Conservation (phyloP, 2,888 invertebrate genomes). For the Atrina japonica region DNA sequence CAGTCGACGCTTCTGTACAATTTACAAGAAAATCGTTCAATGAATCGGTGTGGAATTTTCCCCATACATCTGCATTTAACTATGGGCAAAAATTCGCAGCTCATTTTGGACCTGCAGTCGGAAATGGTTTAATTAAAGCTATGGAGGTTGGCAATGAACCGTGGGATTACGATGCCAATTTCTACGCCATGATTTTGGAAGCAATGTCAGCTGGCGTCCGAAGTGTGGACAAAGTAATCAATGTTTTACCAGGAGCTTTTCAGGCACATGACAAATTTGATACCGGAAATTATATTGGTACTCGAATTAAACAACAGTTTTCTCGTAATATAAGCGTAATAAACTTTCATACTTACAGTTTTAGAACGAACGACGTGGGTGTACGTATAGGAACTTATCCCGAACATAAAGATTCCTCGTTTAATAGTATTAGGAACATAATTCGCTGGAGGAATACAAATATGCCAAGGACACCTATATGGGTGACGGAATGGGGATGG, state of each 20-base stretch:
- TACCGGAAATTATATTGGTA: slow-evolving; percentile 63
- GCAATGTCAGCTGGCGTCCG: slow-evolving; percentile 62
- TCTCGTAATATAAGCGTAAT: slow-evolving; percentile 55
- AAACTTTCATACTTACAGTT: slow-evolving; percentile 66
- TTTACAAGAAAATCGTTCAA: slow-evolving; percentile 58
- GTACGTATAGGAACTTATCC: slow-evolving; percentile 58
- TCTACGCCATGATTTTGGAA: slow-evolving; percentile 58
- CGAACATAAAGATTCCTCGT: slow-evolving; percentile 59
- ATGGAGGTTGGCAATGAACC: slow-evolving; percentile 69
- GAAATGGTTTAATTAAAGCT: slow-evolving; percentile 57
- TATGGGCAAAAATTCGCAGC: slow-evolving; percentile 61
- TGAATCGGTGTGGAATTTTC: slow-evolving; percentile 55
- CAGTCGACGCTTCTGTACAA: slow-evolving; percentile 62
- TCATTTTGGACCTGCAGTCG: slow-evolving; percentile 62
- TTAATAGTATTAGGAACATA: slow-evolving; percentile 59
- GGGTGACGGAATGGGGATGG: slow-evolving; percentile 73
- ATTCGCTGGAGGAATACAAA: slow-evolving; percentile 63
- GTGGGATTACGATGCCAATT: slow-evolving; percentile 63
- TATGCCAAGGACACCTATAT: slow-evolving; percentile 57
- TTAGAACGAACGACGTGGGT: slow-evolving; percentile 49
- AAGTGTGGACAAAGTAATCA: slow-evolving; percentile 50
- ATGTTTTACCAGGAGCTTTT: slow-evolving; percentile 62
- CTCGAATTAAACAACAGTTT: slow-evolving; percentile 52
- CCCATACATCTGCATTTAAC: slow-evolving; percentile 50
- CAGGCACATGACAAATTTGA: slow-evolving; percentile 62